These are phyloP conservation scores for Caradrina kadenii DNA, from an alignment of 2,888 invertebrate species.

Conservation along the genomic window DNA sequence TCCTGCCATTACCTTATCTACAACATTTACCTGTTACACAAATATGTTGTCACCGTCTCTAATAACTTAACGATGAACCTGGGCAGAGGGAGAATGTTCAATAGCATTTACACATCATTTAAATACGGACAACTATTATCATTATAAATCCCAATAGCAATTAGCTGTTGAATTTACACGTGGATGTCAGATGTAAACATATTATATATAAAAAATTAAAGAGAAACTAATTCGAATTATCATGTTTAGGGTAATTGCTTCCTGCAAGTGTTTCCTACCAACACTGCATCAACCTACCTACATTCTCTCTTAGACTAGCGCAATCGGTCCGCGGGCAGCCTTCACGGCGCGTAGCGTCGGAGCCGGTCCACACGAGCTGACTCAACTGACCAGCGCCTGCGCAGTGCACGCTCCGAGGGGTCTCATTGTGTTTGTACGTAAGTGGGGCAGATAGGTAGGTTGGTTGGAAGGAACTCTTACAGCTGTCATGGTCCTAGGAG, in stretches of 20 bases:
- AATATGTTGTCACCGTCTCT: not conserved
- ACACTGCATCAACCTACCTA: conserved; percentile 12
- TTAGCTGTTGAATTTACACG: too few relatives aligned
- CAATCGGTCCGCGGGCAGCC: conserved; percentile 34
- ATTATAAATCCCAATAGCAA: too few relatives aligned
- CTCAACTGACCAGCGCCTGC: conserved; percentile 19
- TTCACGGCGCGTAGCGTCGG: conserved; percentile 47
- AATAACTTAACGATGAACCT: not conserved
- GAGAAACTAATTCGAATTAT: too few relatives aligned
- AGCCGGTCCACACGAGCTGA: conserved; percentile 44
- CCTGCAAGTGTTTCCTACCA: not conserved
- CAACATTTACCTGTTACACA: conserved; percentile 5
- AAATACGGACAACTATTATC: too few relatives aligned
- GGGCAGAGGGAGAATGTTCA: too few relatives aligned
- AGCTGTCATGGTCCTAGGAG: not conserved
- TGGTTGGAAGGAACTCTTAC: not conserved
- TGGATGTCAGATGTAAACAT: too few relatives aligned
- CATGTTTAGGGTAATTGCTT: too few relatives aligned
- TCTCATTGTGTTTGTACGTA: conserved; percentile 36
- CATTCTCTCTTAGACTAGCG: not conserved
- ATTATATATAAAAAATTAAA: too few relatives aligned
- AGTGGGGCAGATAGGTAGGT: conserved; percentile 32
- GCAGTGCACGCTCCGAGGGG: conserved; percentile 37
- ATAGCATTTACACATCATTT: too few relatives aligned
- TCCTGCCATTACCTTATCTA: not conserved